These are phyloP conservation scores for Dichetophora obliterata DNA, from an alignment of 2,888 invertebrate genomes.

Conservation along the genomic window DNA sequence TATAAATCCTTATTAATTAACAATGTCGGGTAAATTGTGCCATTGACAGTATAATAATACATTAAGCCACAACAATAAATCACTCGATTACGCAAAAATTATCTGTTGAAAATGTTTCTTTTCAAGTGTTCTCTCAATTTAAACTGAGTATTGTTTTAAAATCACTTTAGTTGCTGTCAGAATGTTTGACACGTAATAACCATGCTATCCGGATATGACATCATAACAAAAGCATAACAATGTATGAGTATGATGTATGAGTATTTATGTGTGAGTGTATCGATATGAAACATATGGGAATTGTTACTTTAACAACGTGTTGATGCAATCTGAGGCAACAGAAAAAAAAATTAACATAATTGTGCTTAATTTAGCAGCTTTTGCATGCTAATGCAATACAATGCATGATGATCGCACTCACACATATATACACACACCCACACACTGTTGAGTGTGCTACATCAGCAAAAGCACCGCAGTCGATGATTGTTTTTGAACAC, in stretches of 20 bases:
- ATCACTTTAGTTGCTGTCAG: no score
- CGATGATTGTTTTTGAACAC: neutral
- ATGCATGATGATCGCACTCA: neutral
- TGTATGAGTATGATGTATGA: no score
- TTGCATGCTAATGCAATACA: conserved; percentile 12
- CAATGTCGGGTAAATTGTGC: no score
- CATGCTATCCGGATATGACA: no score
- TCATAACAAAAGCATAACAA: no score
- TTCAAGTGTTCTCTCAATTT: neutral
- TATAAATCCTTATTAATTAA: no score
- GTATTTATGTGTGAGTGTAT: neutral
- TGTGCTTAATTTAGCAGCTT: conserved; percentile 24
- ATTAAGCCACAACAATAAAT: no score
- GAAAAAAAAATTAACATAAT: conserved; percentile 29
- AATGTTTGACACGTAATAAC: no score
- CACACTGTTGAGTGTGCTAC: neutral
- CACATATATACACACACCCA: conserved; percentile 13
- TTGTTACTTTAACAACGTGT: neutral
- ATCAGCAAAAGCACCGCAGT: neutral
- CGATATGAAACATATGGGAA: conserved; percentile 4
- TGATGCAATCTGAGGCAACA: conserved; percentile 2
- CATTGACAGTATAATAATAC: no score
- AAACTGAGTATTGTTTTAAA: neutral
- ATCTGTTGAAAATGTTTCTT: neutral
- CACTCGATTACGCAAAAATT: no score